Evolutionary conservation across 2,113 vertebrate genomes (phyloP), one percentile per base, ranked within the genome.

Genomic region (Camarhynchus parvulus): DNA sequence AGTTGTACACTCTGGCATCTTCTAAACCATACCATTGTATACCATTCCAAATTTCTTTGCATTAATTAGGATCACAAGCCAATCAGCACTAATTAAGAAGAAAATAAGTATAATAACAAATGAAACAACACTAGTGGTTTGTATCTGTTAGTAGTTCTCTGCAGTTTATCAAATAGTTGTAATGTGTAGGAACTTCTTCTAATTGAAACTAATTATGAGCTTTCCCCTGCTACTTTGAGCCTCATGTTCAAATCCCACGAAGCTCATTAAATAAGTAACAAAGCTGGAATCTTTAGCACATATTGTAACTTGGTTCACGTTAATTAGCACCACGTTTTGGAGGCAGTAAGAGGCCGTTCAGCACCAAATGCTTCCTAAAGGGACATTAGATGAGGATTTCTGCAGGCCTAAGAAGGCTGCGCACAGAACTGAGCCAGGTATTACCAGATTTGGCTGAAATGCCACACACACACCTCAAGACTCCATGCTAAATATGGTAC

Each of bases 201-300:
- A 98, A 98, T 98, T 98, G 97, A 97, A 98, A 96, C 96, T 98
- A 98, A 98, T 98, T 98, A 98, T 96, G 97, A 98, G 98, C 97
- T 97, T 98, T 98, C 97, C 97, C 97, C 88, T 96, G 97, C 94
- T 98, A 97, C 97, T 98, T 98, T 94, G 96, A 97, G 97, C 94
- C 93, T 98, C 96, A 89, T 98, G 97, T 96, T 98, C 96, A 98
- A 98, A 98, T 98, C 98, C 98, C 98, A 98, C 16, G 42, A 98
- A 98, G 96, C 98, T 98, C 98, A 97, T 98, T 98, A 98, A 98
- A 97, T 95, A 98, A 98, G 97, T 97, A 97, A 97, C 95, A 98
- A 98, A 97, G 97, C 97, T 97, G 94, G 96, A 98, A 98, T 98
- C 96, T 97, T 98, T 97, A 97, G 94, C 95, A 96, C 97, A 96